Evolutionary conservation across 1,140 invertebrate species (phyloP), one percentile per base, ranked within the genome.

Genomic region (Drosophila orena): DNA sequence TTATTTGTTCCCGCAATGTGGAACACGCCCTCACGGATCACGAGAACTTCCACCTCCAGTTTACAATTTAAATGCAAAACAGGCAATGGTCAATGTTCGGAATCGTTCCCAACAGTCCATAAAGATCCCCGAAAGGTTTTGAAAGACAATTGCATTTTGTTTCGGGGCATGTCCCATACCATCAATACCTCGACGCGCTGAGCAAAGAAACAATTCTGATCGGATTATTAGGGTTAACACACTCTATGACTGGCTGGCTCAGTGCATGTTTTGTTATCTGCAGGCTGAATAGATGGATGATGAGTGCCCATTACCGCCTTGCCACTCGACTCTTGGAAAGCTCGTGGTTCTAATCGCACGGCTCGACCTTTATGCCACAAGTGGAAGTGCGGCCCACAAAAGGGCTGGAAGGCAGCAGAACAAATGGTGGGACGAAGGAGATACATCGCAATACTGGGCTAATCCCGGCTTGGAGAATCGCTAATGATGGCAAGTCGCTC

Each of bases 401-500:
- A 44, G 60, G 53, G 54, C n/a, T 43, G 11, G 43, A 38, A 24
- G 20, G 27, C 47, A 54, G 40, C 37, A 35, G 34, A 27, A 20
- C 34, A 69, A 56, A 55, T 14, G 52, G 47, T 17, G 14, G n/a
- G 14, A 44, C 54, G 38, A 12, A 37, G 22, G 42, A 22, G 2
- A 37, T 49, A 8, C 27, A 59, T 40, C 52, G 11, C 22, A n/a
- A 62, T 56, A 62, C 55, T 50, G 53, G 43, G 57, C 66, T 81
- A 62, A 78, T 78, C 68, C 73, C 61, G 59, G 35, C 74, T 68
- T 68, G 58, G 40, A 44, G 55, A 35, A 47, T 56, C 43, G 65
- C 75, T 56, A 60, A 74, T 81, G 75, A 73, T 64, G 66, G 59
- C 68, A 57, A 40, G 56, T 56, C 40, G 52, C 66, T 76, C 24